Evolutionary conservation across 1,140 invertebrate genomes (phyloP).

Genomic region (Drosophila triauraria): DNA sequence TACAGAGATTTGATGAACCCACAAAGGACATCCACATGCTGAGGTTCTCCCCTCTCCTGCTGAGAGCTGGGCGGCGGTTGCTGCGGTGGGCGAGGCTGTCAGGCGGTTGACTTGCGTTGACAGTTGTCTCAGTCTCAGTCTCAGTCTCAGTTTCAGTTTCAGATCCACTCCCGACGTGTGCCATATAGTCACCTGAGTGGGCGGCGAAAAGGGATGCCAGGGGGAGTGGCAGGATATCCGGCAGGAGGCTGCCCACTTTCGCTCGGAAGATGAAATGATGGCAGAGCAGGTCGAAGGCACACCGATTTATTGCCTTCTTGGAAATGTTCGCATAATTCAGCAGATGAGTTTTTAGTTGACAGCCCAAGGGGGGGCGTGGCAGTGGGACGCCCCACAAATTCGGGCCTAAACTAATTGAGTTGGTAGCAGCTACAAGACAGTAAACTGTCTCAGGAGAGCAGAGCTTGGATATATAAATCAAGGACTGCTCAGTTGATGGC

Average conservation of each 20-base stretch:
- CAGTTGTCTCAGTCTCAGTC: slow-evolving; percentile 47
- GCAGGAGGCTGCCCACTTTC: slow-evolving; percentile 12
- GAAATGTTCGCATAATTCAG: slow-evolving; percentile 60
- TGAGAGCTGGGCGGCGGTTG: slow-evolving; percentile 4
- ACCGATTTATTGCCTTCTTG: slow-evolving; percentile 63
- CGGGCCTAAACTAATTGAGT: slow-evolving; percentile 41
- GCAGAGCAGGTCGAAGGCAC: slow-evolving; percentile 2
- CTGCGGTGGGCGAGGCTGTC: slow-evolving; percentile 48
- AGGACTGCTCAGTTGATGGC: background rate
- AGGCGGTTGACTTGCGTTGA: slow-evolving; percentile 68
- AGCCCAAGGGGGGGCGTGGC: slow-evolving; percentile 13
- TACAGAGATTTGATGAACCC: slow-evolving; percentile 76
- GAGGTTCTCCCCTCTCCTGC: background rate
- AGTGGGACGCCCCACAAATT: slow-evolving; percentile 7
- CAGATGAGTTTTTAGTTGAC: slow-evolving; percentile 65
- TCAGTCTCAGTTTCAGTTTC: background rate
- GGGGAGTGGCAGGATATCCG: slow-evolving; percentile 15
- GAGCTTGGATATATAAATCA: background rate
- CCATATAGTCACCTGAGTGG: slow-evolving; percentile 45
- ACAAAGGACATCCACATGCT: slow-evolving; percentile 27
- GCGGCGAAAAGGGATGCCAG: background rate
- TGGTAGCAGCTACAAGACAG: slow-evolving; percentile 5
- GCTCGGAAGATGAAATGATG: background rate
- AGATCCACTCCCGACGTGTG: slow-evolving; percentile 11
- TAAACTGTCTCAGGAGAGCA: background rate